Evolutionary conservation across 2,113 vertebrate genomes (phyloP).

Genomic region (Centropristis striata): DNA sequence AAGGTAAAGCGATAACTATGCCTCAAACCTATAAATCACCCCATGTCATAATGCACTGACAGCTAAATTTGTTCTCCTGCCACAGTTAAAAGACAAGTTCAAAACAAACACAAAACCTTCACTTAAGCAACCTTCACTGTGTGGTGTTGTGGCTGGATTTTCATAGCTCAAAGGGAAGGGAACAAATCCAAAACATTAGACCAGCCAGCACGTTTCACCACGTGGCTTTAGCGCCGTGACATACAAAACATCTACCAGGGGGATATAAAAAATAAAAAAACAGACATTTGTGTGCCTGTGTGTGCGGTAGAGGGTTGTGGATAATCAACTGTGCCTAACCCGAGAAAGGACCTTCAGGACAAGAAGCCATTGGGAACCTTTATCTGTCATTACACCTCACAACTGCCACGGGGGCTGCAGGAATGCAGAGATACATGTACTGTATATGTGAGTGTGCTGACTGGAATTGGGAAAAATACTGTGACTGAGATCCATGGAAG

Average conservation of each 20-base stretch:
- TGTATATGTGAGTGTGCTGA: constrained; percentile 14
- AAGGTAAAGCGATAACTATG: constrained; percentile 16
- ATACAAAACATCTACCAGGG: constrained; percentile 29
- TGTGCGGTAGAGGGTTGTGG: constrained; percentile 6
- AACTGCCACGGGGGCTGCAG: constrained; percentile 26
- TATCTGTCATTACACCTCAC: constrained; percentile 53
- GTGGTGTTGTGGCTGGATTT: constrained; percentile 14
- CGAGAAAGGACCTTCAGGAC: constrained; percentile 38
- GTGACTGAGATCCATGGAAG: constrained; percentile 33
- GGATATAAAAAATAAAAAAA: not conserved
- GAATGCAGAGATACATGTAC: constrained; percentile 1
- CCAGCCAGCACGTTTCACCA: constrained; percentile 25
- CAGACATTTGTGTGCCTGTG: constrained; percentile 4
- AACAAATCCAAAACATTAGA: constrained; percentile 8
- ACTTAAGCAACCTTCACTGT: constrained; percentile 8
- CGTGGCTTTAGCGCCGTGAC: constrained; percentile 38
- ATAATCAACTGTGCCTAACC: constrained; percentile 36
- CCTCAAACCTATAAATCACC: constrained; percentile 37
- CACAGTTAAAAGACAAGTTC: constrained; percentile 31
- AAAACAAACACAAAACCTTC: constrained; percentile 33
- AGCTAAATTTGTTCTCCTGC: constrained; percentile 35
- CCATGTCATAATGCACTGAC: constrained; percentile 19
- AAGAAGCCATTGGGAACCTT: constrained; percentile 26
- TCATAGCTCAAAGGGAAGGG: constrained; percentile 4
- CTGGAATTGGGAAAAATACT: constrained; percentile 1